Base-by-base conservation (phyloP, 2,113 vertebrate genomes). In the Athene cunicularia region DNA sequence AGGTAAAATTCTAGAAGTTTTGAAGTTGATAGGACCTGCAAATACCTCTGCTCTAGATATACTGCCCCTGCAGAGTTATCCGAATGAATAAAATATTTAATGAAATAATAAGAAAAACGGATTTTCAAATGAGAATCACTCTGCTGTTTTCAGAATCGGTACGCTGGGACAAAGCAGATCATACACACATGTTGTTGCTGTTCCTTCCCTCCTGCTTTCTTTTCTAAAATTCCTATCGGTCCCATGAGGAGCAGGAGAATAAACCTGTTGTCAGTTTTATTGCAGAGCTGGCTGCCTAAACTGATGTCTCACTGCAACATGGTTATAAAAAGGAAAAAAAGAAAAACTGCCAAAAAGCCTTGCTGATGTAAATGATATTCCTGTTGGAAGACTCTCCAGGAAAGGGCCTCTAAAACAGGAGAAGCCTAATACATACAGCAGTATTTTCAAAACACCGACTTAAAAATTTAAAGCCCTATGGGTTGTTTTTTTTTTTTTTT, bases 231-330 rank as follows among this genome's bases (percentile, higher is more conserved):
- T 95, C 86, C 88, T 97, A 96, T 96, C 3, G 93, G 93, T 97
- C 96, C 94, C 96, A 67, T 11, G 96, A 95, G 97, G 72, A 97
- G 87, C 63, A 58, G 94, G 93, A 95, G 91, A 95, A 96, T 95
- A 97, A 95, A 95, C 96, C 94, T 95, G 89, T 97, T 97, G 96
- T 96, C 95, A 95, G 93, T 93, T 97, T 97, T 96, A 96, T 93
- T 95, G 95, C 94, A 94, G 96, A 88, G 91, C 89, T 96, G 93
- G 97, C 94, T 96, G 93, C 95, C 95, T 95, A 96, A 97, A 97
- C 93, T 94, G 93, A 96, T 97, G 94, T 96, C 95, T 96, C 86
- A 94, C 91, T 95, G 95, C 94, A 97, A 95, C 91, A 28, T 80
- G 86, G 95, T 96, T 95, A 91, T 95, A 95, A 96, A 97, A 96